Evolutionary conservation across 2,888 invertebrate species (phyloP).

Genomic region (Yponomeuta malinellus): DNA sequence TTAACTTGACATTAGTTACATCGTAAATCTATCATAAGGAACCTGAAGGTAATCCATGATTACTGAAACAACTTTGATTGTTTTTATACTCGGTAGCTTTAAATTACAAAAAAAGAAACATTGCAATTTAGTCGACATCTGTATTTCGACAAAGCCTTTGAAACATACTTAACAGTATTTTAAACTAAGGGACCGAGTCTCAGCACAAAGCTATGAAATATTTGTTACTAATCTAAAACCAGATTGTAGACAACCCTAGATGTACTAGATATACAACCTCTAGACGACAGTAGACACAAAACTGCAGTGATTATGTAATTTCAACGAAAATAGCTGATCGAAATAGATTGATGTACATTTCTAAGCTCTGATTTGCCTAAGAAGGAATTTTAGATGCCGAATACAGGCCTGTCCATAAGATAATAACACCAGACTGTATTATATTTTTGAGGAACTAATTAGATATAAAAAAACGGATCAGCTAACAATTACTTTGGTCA

Average conservation of each 20-base stretch:
- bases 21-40: too few relatives aligned
- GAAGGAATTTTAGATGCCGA: neutral
- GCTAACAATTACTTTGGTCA: too few relatives aligned
- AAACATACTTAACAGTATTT: constrained; percentile 7
- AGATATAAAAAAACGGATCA: neutral
- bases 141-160: neutral
- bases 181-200: constrained; percentile 53
- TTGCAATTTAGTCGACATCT: neutral
- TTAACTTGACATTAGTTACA: too few relatives aligned
- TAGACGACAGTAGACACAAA: too few relatives aligned
- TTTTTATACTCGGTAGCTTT: too few relatives aligned
- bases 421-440: neutral
- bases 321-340: neutral
- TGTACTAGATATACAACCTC: neutral
- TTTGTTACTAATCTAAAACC: constrained; percentile 18
- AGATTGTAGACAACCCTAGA: constrained; percentile 23
- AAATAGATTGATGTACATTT: neutral
- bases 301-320: neutral
- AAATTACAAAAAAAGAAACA: neutral
- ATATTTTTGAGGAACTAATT: neutral
- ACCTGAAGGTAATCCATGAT: too few relatives aligned
- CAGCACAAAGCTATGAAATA: constrained; percentile 46
- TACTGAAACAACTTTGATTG: too few relatives aligned
- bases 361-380: neutral
- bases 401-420: neutral